These are phyloP conservation scores for Lepidothrix coronata DNA, from an alignment of 2,113 vertebrate genomes.

Conservation along the genomic window DNA sequence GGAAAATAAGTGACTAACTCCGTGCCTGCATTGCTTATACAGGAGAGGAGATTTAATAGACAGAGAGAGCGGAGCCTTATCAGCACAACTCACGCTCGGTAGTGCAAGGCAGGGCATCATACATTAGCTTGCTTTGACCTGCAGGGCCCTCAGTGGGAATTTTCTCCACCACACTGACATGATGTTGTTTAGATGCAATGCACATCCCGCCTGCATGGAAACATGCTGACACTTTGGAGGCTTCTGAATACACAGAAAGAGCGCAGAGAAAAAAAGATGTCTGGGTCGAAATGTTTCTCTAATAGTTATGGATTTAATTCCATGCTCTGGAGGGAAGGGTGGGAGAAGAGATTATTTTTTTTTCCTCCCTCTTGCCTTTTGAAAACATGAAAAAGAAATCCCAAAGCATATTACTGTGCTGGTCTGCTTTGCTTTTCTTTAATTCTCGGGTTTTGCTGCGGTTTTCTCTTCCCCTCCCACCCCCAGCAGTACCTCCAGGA, in stretches of 20 bases:
- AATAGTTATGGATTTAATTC: slow-evolving; percentile 60
- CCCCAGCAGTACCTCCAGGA: not conserved
- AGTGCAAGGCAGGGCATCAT: slow-evolving; percentile 40
- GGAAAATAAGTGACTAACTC: not conserved
- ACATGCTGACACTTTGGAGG: slow-evolving; percentile 55
- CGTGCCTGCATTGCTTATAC: not conserved
- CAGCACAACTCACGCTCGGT: slow-evolving; percentile 1
- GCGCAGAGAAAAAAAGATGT: not conserved
- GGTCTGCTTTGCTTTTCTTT: not conserved
- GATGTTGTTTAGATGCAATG: slow-evolving; percentile 59
- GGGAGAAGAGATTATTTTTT: not conserved
- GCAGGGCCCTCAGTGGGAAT: slow-evolving; percentile 50
- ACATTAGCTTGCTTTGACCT: slow-evolving; percentile 34
- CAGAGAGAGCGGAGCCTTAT: not conserved
- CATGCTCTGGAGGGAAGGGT: not conserved
- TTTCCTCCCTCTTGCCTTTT: not conserved
- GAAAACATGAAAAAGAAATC: not conserved
- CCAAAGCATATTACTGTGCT: slow-evolving; percentile 22
- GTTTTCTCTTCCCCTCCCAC: not conserved
- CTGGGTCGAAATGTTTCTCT: slow-evolving; percentile 62
- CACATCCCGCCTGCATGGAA: slow-evolving; percentile 63
- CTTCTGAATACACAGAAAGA: slow-evolving; percentile 63
- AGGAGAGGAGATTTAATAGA: slow-evolving; percentile 55
- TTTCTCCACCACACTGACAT: slow-evolving; percentile 32
- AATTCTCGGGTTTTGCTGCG: not conserved